Base-by-base conservation (phyloP, 2,113 vertebrate species). In the Atlantisia rogersi region DNA sequence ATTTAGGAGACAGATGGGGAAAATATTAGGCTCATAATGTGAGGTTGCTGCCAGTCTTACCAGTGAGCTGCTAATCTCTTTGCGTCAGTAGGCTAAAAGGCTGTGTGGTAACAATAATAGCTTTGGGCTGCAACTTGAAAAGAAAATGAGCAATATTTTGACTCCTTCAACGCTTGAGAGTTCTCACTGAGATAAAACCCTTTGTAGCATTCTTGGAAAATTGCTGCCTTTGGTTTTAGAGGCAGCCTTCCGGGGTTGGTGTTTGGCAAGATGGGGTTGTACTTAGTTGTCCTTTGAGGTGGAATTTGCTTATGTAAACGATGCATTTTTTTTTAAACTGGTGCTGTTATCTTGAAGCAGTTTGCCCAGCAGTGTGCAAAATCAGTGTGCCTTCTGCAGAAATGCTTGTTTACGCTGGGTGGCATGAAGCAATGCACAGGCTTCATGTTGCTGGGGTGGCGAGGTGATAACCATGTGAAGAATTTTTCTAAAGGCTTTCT, bases 71-170 rank as follows among this genome's bases (percentile, higher is more conserved):
- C 93, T 84, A 6, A 79, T 89, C 55, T 89, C 63, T 59, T 37
- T 88, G 73, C 35, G 28, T 86, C 92, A 92, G 58, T 42, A 31
- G 77, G 63, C 75, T 73, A 3, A 35, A 73, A 90, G 91, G 48
- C 56, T 75, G 68, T 44, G 67, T 89, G 77, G 89, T 82, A 91
- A 90, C 93, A 92, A 82, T 82, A 65, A 77, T 50, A 55, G 62
- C 39, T 79, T 82, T 37, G 81, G 84, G 62, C 84, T 95, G 78
- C 18, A 37, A n/a, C 67, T 75, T 40, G 78, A 21, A 88, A 90
- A 86, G 83, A 83, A 91, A 95, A 91, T 59, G 81, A 95, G 55
- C 67, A 42, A 17, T 77, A 14, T 94, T 95, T 95, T 95, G 94
- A 31, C 90, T 90, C 62, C 69, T 40, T 78, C 65, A 37, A 5